Evolutionary conservation across 2,888 invertebrate genomes (phyloP).

Genomic region (Hirtodrosophila histrioides): DNA sequence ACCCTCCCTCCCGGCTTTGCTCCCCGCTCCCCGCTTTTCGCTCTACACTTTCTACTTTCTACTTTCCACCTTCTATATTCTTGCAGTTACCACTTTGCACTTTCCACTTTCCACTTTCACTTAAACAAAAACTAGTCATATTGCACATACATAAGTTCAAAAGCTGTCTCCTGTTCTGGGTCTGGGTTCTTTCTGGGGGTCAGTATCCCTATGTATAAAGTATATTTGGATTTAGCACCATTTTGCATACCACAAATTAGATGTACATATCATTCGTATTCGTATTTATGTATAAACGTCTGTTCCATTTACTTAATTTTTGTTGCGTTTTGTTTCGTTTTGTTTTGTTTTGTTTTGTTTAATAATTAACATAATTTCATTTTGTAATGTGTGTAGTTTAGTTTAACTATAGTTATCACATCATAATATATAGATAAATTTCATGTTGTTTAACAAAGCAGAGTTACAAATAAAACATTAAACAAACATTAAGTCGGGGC

Average conservation of each 20-base stretch:
- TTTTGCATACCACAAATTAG: constrained; percentile 79
- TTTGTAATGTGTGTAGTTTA: constrained; percentile 66
- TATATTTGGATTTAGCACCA: constrained; percentile 85
- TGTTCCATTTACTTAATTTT: constrained; percentile 14
- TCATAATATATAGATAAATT: constrained; percentile 73
- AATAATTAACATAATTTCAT: constrained; percentile 77
- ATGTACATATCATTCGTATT: constrained; percentile 25
- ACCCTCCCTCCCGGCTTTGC: constrained; percentile 30
- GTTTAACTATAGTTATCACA: constrained; percentile 81
- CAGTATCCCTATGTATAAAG: constrained; percentile 52
- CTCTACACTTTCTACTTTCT: too few relatives aligned
- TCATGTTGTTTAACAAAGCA: constrained; percentile 71
- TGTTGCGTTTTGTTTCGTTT: constrained; percentile 20
- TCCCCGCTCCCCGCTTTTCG: not conserved
- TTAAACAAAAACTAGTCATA: constrained; percentile 84
- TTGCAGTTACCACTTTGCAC: too few relatives aligned
- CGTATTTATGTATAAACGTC: constrained; percentile 14
- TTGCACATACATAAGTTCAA: constrained; percentile 84
- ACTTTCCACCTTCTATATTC: too few relatives aligned
- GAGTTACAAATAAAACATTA: constrained; percentile 64
- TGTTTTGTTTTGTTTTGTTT: constrained; percentile 13
- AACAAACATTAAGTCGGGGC: constrained; percentile 76
- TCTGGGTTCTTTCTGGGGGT: constrained; percentile 31
- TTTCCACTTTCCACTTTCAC: constrained; percentile 13
- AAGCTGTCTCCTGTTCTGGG: constrained; percentile 52